Percentiles rank a stretch among this genome's conserved stretches.
phyloP scores from a whole-genome alignment of 2,797 vertebrate species.

The Lophotriccus pileatus region DNA sequence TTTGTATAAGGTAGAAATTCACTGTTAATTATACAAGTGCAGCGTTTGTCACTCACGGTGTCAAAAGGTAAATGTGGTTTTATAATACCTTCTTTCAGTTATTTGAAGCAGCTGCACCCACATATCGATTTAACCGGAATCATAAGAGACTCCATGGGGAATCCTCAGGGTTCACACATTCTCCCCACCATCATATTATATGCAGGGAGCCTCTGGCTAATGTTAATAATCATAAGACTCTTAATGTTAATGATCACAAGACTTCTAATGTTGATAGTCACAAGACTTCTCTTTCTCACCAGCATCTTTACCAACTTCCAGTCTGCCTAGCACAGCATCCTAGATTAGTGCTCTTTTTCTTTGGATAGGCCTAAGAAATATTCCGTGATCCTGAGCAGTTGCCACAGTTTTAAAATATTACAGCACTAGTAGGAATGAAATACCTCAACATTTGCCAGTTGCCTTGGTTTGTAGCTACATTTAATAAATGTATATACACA shows the following conservation, averaged over 20 bases:
- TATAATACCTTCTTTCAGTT: not conserved
- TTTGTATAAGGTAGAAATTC: not conserved
- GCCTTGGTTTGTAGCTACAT: not conserved
- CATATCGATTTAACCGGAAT: not conserved
- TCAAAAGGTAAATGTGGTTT: not conserved
- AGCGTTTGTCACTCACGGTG: not conserved
- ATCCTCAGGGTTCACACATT: not conserved
- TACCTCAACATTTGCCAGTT: not conserved
- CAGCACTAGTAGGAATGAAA: not conserved
- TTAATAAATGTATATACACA: not conserved
- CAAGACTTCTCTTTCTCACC: not conserved
- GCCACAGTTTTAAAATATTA: not conserved
- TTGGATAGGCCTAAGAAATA: not conserved
- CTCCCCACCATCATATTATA: not conserved
- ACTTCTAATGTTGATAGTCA: not conserved
- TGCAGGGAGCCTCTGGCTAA: not conserved
- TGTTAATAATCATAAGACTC: not conserved
- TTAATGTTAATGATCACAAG: not conserved
- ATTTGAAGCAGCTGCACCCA: not conserved
- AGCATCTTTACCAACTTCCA: not conserved
- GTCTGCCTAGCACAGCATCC: not conserved
- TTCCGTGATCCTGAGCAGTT: not conserved
- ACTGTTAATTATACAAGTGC: not conserved
- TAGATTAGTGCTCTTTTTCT: not conserved
- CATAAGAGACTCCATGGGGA: not conserved